A percentile compares a stretch with the other conserved stretches of the same genome.
Conservation (phyloP, 2,113 vertebrate species). For the Meriones unguiculatus region DNA sequence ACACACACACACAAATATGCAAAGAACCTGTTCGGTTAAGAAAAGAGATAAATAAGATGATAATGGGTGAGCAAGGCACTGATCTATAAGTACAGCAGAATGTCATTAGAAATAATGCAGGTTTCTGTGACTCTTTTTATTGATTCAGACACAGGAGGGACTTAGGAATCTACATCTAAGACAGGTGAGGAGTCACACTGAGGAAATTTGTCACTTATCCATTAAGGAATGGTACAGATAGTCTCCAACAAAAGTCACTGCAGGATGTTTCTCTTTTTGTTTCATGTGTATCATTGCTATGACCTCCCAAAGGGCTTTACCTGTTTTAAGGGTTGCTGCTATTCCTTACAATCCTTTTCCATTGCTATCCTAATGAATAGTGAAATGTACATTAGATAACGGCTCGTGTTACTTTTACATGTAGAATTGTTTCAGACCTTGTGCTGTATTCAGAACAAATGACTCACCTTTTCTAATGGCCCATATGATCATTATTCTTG, state of each 20-base stretch:
- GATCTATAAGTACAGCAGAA: not conserved
- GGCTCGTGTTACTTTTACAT: not conserved
- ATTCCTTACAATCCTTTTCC: not conserved
- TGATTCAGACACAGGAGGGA: not conserved
- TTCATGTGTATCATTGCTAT: not conserved
- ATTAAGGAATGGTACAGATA: not conserved
- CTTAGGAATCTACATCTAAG: not conserved
- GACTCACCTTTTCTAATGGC: not conserved
- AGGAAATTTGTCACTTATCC: not conserved
- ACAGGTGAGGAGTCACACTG: not conserved
- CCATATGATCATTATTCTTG: not conserved
- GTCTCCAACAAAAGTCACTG: not conserved
- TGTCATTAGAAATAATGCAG: not conserved
- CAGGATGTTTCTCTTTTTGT: not conserved
- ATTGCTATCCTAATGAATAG: not conserved
- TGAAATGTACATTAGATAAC: constrained; percentile 20
- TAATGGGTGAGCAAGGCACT: not conserved
- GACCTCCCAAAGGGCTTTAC: not conserved
- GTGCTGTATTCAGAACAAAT: not conserved
- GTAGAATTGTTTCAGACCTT: constrained; percentile 24
- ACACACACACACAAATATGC: not conserved
- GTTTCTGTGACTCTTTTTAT: not conserved
- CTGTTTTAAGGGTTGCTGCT: not conserved
- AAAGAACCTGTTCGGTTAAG: not conserved
- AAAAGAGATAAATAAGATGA: not conserved